Evolutionary conservation across 2,113 vertebrate species (phyloP).

Genomic region (Pachypanchax playfairii): DNA sequence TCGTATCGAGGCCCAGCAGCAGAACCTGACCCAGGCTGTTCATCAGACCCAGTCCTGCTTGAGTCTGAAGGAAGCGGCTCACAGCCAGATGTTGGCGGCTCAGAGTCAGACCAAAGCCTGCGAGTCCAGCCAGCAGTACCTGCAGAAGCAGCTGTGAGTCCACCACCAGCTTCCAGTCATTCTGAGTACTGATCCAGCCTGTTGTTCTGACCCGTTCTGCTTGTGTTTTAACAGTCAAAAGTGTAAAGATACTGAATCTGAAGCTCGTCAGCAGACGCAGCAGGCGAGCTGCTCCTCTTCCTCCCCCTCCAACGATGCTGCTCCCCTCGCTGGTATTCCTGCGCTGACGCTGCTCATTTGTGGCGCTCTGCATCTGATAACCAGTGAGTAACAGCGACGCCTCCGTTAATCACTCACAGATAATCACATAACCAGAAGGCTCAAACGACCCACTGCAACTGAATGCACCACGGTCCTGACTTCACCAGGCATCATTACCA

Average conservation of each 20-base stretch:
- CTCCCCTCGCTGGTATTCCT: slow-evolving; percentile 19
- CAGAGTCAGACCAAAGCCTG: slow-evolving; percentile 60
- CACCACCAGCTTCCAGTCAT: too few species aligned
- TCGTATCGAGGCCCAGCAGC: slow-evolving; percentile 53
- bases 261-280: not conserved
- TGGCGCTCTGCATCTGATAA: slow-evolving; percentile 53
- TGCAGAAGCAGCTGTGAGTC: slow-evolving; percentile 77
- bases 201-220: not conserved
- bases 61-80: slow-evolving; percentile 42
- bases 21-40: slow-evolving; percentile 66
- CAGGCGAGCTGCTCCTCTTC: not conserved
- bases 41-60: slow-evolving; percentile 39
- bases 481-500: too few species aligned
- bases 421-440: not conserved
- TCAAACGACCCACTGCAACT: slow-evolving; percentile 1
- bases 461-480: not conserved
- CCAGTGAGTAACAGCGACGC: slow-evolving; percentile 62
- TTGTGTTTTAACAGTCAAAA: slow-evolving; percentile 46
- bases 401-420: not conserved
- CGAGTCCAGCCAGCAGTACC: slow-evolving; percentile 42
- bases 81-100: slow-evolving; percentile 56
- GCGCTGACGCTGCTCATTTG: slow-evolving; percentile 32
- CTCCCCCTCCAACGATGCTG: not conserved
- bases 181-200: not conserved
- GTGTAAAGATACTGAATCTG: slow-evolving; percentile 29